A percentile compares a stretch with the other conserved stretches of the same genome.
Conservation (phyloP, 2,888 invertebrate species). For the Volucella inflata region DNA sequence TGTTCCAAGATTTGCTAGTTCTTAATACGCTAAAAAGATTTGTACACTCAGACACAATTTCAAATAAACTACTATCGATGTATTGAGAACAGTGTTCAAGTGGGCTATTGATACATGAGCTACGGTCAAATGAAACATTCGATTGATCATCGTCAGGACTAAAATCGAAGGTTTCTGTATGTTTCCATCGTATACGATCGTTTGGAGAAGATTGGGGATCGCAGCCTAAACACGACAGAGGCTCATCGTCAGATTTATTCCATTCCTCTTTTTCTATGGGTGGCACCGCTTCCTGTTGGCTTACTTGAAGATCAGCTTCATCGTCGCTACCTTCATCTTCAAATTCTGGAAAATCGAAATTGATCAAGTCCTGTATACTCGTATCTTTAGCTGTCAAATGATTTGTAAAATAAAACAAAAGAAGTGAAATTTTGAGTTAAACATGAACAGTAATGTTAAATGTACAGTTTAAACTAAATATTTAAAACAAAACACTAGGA, state of each 20-base stretch:
- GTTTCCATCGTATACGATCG: constrained; percentile 21
- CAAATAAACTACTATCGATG: too few species aligned
- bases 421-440: neutral
- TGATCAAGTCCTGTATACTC: neutral
- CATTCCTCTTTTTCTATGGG: neutral
- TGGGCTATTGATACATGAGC: too few species aligned
- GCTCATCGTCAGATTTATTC: constrained; percentile 11
- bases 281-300: neutral
- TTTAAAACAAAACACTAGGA: too few species aligned
- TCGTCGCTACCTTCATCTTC: constrained; percentile 3
- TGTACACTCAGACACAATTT: too few species aligned
- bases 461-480: too few species aligned
- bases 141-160: too few species aligned
- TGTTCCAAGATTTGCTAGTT: too few species aligned
- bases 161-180: too few species aligned
- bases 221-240: constrained; percentile 8
- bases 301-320: constrained; percentile 3
- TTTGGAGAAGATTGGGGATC: constrained; percentile 14
- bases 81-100: too few species aligned
- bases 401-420: neutral
- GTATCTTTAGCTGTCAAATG: neutral
- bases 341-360: neutral
- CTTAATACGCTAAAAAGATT: too few species aligned
- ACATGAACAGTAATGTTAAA: too few species aligned
- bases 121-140: too few species aligned